Evolutionary conservation across 2,888 invertebrate genomes (phyloP), one percentile per base, ranked within the genome.

Genomic region (Drosophila yooni): DNA sequence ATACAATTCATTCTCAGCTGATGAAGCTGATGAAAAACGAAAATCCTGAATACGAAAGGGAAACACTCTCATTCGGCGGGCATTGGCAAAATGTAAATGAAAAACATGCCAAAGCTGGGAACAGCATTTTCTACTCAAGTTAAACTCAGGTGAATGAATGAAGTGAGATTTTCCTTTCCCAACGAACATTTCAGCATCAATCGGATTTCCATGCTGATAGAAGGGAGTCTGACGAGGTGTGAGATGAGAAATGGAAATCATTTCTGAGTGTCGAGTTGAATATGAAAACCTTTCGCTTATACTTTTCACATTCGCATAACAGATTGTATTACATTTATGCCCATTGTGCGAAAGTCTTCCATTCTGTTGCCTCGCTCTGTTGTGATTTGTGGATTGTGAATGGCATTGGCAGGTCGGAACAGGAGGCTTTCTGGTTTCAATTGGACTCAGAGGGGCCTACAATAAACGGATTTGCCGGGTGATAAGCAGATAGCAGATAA

Each of bases 191-290:
- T 67, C 48, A 43, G 18, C 64, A 57, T 46, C 73, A 65, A 72
- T 76, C 69, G 68, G 29, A 65, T 72, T 69, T 72, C 34, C 69
- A 65, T 60, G 69, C 59, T 54, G 8, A n/a, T 13, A 10, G 25
- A 21, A 43, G 13, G 25, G 18, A 31, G 40, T 11, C 18, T 43
- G 2, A 46, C 11, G 5, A 38, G 15, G 40, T 10, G 27, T 10
- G 48, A 40, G 34, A 33, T 74, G 74, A 78, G 50, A 75, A 75
- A 83, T 83, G 83, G 83, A 71, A 74, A 76, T 81, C 76, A 76
- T 79, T 76, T 75, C 67, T 87, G 76, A 81, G 65, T 77, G 85
- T 83, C 84, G 72, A 74, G 73, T 73, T 79, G 83, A 76, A 82
- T 75, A 76, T 75, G 77, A 82, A 82, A 82, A 65, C 65, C 77